Base-by-base conservation (phyloP, 2,888 invertebrate genomes). In the Ernsta delagoae region DNA sequence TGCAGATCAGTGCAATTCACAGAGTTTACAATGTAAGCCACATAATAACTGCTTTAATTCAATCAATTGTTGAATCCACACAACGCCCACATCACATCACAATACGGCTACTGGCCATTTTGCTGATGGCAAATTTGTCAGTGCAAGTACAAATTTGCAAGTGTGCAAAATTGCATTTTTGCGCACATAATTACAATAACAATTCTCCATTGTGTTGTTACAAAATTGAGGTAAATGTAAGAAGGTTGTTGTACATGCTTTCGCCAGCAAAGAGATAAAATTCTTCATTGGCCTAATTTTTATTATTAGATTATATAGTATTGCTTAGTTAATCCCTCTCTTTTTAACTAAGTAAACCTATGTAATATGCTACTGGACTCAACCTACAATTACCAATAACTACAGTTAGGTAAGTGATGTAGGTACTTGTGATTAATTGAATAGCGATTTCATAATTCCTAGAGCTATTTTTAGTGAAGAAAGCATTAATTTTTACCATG, bases 71-170 rank as follows among this genome's bases (percentile, higher is more conserved):
- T 8, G 6, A 56, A 61, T 24, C 31, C 50, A 54, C 41, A 60
- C 53, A 43, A 41, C 68, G 31, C 12, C 31, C 56, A 48, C 41
- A 12, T 56, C 24, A 61, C 71, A 64, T 64, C 65, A 66, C 71
- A 65, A 56, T 63, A 67, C 60, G 54, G 72, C 64, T 60, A 75
- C 71, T 73, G 71, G 57, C 59, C 63, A 45, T 71, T 71, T 69
- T 71, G 73, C 72, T 71, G 70, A 70, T 59, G 39, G 11, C 57
- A 36, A 48, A 9, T 41, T 12, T 31, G 12, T 5, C 53, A 43
- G 53, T 70, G 66, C 57, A 36, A n/a, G 53, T 70, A 66, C 61
- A 36, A n/a, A 70, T 54, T 68, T 59, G 57, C 57, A 36, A 57
- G 12, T 70, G 71, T 73, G 63, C 65, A 59, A 73, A 74, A 73